Evolutionary conservation across 2,113 vertebrate species (phyloP).

Genomic region (Stercorarius parasiticus): DNA sequence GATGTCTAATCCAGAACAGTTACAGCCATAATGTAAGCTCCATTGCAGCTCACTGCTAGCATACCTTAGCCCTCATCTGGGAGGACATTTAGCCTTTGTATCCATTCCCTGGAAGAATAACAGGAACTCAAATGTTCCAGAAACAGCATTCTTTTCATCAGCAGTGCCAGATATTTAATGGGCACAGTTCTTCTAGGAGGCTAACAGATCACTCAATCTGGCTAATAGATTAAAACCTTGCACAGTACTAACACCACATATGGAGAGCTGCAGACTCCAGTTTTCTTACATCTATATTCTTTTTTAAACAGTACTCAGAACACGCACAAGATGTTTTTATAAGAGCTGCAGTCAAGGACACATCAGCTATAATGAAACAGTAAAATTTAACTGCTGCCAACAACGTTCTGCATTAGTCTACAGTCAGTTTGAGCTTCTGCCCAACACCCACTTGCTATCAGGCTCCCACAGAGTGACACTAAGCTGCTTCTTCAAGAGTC

Average conservation of each 20-base stretch:
- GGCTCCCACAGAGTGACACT: not conserved
- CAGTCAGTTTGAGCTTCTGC: not conserved
- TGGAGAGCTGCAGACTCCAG: not conserved
- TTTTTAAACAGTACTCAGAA: not conserved
- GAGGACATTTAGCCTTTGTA: not conserved
- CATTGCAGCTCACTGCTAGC: not conserved
- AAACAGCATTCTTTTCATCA: not conserved
- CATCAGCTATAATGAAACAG: not conserved
- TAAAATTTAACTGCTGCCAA: slow-evolving; percentile 40
- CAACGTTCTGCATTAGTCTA: not conserved
- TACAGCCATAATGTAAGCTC: not conserved
- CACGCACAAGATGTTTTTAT: not conserved
- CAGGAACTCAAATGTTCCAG: not conserved
- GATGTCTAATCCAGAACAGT: not conserved
- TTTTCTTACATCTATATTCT: not conserved
- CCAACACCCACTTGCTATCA: not conserved
- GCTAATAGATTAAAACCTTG: not conserved
- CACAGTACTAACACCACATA: not conserved
- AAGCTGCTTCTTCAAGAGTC: not conserved
- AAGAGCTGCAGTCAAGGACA: slow-evolving; percentile 10
- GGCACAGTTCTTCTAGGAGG: not conserved
- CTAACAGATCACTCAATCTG: not conserved
- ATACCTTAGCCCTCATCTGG: not conserved
- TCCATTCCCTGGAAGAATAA: not conserved
- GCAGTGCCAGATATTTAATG: not conserved